Evolutionary conservation across 2,797 vertebrate species (phyloP).

Genomic region (Eulemur coronatus): DNA sequence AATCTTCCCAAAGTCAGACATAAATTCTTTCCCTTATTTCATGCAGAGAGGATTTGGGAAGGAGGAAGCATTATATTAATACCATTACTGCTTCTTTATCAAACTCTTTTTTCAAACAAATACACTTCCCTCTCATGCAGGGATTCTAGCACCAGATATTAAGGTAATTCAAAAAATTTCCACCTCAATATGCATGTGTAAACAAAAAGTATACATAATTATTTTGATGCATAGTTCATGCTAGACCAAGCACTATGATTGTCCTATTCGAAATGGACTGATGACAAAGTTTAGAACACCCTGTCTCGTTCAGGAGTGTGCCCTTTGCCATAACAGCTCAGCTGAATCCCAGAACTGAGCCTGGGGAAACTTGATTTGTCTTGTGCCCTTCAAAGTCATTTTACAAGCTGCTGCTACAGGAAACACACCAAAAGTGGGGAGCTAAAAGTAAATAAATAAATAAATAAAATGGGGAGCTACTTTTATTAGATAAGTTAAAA

Average conservation of each 20-base stretch:
- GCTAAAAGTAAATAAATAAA: no score
- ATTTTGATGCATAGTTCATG: neutral
- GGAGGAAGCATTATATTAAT: neutral
- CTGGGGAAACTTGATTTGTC: neutral
- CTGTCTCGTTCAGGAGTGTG: neutral
- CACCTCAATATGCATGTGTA: neutral
- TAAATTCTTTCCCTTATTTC: slow-evolving; percentile 22
- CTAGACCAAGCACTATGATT: slow-evolving; percentile 21
- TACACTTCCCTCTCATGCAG: neutral
- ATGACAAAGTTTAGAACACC: neutral
- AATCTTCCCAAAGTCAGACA: slow-evolving; percentile 5
- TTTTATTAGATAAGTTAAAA: slow-evolving; percentile 21
- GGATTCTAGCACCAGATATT: slow-evolving; percentile 25
- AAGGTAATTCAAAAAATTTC: slow-evolving; percentile 43
- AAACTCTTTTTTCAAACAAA: neutral
- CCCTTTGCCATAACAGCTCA: neutral
- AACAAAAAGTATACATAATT: slow-evolving; percentile 50
- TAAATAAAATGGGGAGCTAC: neutral
- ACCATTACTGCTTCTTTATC: neutral
- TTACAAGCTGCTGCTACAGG: neutral
- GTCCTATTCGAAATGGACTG: slow-evolving; percentile 24
- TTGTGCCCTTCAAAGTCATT: neutral
- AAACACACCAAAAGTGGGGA: neutral
- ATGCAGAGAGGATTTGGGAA: neutral
- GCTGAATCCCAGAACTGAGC: slow-evolving; percentile 4